phyloP scores from a whole-genome alignment of 2,113 vertebrate species.

The Deroptyus accipitrinus region DNA sequence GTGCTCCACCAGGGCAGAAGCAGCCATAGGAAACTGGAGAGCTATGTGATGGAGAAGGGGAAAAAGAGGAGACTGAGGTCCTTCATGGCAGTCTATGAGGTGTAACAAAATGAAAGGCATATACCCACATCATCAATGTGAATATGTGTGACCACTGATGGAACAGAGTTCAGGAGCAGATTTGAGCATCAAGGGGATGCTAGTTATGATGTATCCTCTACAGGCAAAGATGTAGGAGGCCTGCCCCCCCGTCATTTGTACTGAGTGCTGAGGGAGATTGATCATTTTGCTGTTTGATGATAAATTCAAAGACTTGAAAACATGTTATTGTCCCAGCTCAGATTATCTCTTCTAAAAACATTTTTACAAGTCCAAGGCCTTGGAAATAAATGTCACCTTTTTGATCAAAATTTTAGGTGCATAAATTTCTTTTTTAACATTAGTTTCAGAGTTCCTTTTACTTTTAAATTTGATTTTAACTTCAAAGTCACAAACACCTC shows the following conservation, averaged over 20 bases:
- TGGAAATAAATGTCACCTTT: neutral
- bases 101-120: neutral
- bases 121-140: neutral
- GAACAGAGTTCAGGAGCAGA: neutral
- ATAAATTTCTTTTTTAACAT: neutral
- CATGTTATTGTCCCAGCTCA: neutral
- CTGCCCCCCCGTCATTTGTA: neutral
- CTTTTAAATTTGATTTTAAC: neutral
- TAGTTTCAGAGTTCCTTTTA: neutral
- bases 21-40: neutral
- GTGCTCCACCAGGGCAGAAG: neutral
- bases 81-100: neutral
- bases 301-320: neutral
- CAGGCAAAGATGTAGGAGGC: neutral
- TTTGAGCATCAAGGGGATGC: neutral
- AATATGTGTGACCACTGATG: neutral
- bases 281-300: neutral
- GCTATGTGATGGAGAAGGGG: neutral
- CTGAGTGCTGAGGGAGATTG: neutral
- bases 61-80: neutral
- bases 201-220: no score
- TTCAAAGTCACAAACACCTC: neutral
- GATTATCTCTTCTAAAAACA: neutral
- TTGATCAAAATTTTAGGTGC: neutral
- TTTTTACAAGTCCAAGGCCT: neutral